phyloP scores from a whole-genome alignment of 2,113 vertebrate species.

The Amblyopsis rosae region DNA sequence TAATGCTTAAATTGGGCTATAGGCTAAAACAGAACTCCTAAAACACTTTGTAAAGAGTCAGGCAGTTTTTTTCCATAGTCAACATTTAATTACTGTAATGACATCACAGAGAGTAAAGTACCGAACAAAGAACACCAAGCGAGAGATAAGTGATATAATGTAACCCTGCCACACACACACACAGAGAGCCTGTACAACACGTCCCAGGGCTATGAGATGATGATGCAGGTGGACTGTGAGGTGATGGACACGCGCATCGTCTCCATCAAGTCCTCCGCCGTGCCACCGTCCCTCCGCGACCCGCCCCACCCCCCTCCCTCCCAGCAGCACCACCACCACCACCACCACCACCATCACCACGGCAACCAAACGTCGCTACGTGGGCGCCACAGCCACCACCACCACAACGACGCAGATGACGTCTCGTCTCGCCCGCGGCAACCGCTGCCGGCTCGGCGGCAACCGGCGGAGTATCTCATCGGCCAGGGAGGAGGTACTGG shows the following conservation, averaged over 20 bases:
- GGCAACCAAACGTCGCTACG: slow-evolving; percentile 75
- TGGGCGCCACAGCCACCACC: slow-evolving; percentile 59
- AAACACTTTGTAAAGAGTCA: too few relatives aligned
- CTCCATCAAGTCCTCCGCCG: slow-evolving; percentile 90
- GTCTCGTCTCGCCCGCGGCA: slow-evolving; percentile 33
- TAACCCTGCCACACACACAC: too few relatives aligned
- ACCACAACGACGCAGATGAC: slow-evolving; percentile 1
- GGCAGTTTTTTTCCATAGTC: too few relatives aligned
- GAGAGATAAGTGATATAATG: too few relatives aligned
- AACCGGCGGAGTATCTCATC: slow-evolving; percentile 60
- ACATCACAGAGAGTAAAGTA: too few relatives aligned
- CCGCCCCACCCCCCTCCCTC: slow-evolving; percentile 55
- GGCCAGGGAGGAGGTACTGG: slow-evolving; percentile 40
- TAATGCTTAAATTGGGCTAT: too few relatives aligned
- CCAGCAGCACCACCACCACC: slow-evolving; percentile 20
- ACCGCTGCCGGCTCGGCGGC: slow-evolving; percentile 42
- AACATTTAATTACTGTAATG: too few relatives aligned
- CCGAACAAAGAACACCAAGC: too few relatives aligned
- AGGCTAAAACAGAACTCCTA: too few relatives aligned
- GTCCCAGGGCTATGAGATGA: slow-evolving; percentile 85
- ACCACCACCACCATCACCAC: slow-evolving; percentile 70
- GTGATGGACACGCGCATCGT: slow-evolving; percentile 93
- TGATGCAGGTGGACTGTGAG: slow-evolving; percentile 96
- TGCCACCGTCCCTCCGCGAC: slow-evolving; percentile 84
- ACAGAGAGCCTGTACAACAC: slow-evolving; percentile 81